A percentile compares a stretch with the other conserved stretches of the same genome.
Conservation (phyloP, 2,797 vertebrate genomes). For the Orientallactaga sibirica region DNA sequence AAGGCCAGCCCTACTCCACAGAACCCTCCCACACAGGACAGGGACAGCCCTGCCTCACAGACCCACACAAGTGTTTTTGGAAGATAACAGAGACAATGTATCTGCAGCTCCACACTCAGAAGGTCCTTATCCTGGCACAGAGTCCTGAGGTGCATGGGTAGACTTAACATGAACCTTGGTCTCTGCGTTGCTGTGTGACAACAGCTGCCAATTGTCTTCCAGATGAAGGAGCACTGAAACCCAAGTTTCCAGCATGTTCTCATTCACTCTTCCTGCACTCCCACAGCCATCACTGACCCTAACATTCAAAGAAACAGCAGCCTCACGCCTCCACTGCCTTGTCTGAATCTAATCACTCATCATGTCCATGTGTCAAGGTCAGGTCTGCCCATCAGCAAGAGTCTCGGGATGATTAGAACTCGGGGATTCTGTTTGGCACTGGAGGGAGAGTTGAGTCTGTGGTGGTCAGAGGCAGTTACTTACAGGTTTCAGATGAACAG, state of each 20-base stretch:
- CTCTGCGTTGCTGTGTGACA: neutral
- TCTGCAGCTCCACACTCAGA: neutral
- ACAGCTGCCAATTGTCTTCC: neutral
- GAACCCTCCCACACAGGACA: no score
- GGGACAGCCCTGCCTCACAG: neutral
- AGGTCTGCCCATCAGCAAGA: constrained; percentile 39
- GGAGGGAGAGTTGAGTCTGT: constrained; percentile 31
- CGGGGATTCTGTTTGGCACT: constrained; percentile 10
- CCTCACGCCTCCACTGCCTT: constrained; percentile 18
- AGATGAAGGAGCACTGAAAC: neutral
- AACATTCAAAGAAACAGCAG: constrained; percentile 13
- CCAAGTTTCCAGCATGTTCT: neutral
- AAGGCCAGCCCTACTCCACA: neutral
- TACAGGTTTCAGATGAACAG: constrained; percentile 46
- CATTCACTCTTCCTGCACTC: neutral
- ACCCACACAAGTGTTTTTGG: accelerated
- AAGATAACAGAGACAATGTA: constrained; percentile 1
- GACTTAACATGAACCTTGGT: constrained; percentile 46
- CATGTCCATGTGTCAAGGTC: constrained; percentile 48
- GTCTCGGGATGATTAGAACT: constrained; percentile 55
- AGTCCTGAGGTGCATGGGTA: neutral
- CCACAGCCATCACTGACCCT: constrained; percentile 38
- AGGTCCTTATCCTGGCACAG: neutral
- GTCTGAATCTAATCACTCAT: constrained; percentile 61
- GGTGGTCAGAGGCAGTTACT: constrained; percentile 38